These are phyloP conservation scores for Zapornia atra DNA, from an alignment of 2,113 vertebrate species.

Conservation along the genomic window DNA sequence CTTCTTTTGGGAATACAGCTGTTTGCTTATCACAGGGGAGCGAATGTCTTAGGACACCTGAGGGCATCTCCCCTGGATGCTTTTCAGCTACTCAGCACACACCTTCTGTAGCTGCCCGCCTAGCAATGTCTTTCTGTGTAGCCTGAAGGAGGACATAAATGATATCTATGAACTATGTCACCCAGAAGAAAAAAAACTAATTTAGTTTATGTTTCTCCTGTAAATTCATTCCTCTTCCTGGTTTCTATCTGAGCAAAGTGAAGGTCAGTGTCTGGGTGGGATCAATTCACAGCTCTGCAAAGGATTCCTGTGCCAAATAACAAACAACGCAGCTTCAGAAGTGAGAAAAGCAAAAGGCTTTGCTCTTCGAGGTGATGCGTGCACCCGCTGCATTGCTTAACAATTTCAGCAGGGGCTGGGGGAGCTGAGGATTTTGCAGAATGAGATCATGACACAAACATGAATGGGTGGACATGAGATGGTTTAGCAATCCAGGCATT, in stretches of 20 bases:
- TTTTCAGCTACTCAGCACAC: not conserved
- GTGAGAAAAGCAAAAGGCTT: not conserved
- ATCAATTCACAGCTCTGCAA: not conserved
- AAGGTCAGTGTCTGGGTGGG: not conserved
- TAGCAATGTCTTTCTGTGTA: not conserved
- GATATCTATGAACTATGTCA: not conserved
- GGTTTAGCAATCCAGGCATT: not conserved
- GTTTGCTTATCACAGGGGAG: not conserved
- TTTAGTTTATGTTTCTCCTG: not conserved
- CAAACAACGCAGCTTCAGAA: fast-evolving
- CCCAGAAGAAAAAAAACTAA: not conserved
- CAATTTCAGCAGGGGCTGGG: not conserved
- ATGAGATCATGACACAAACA: not conserved
- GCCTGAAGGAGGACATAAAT: conserved; percentile 16
- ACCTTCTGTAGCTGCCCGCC: not conserved
- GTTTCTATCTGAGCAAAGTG: not conserved
- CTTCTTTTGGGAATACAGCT: not conserved
- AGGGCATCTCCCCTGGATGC: not conserved
- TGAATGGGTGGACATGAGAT: not conserved
- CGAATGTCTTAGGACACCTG: not conserved
- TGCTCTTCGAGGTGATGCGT: not conserved
- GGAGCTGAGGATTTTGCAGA: not conserved
- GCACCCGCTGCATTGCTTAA: not conserved
- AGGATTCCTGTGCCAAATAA: not conserved
- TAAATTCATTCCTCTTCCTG: not conserved